phyloP scores from a whole-genome alignment of 2,888 invertebrate species.

The Diarsia dahlii region DNA sequence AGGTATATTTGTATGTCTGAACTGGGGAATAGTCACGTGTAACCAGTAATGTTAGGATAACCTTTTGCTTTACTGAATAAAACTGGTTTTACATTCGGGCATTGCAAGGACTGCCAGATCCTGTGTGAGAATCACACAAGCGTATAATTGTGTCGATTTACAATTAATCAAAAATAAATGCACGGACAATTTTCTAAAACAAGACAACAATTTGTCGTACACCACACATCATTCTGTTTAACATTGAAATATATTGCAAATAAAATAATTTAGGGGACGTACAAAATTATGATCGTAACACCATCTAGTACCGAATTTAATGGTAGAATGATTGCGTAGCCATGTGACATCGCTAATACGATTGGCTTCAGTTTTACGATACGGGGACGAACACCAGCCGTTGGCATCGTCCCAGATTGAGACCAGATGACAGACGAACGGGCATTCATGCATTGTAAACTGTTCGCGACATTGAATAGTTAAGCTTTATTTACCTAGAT shows the following conservation, averaged over 20 bases:
- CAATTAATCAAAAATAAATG: neutral
- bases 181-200: neutral
- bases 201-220: constrained; percentile 14
- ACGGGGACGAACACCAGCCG: constrained; percentile 68
- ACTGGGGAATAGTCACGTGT: neutral
- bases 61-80: neutral
- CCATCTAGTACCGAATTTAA: constrained; percentile 53
- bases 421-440: constrained; percentile 77
- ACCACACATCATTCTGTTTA: constrained; percentile 19
- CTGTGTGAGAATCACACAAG: too few species aligned
- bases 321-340: constrained; percentile 45
- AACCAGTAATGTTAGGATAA: neutral
- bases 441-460: constrained; percentile 76
- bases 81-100: neutral
- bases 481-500: constrained; percentile 63
- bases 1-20: neutral
- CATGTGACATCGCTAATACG: constrained; percentile 73
- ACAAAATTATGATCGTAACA: constrained; percentile 23
- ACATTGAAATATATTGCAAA: constrained; percentile 10
- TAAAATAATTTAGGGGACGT: constrained; percentile 36
- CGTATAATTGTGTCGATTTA: too few species aligned
- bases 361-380: constrained; percentile 72
- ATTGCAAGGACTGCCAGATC: too few species aligned
- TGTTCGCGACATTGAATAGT: constrained; percentile 67
- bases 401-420: constrained; percentile 79